Evolutionary conservation across 92 coral and sea anemone genomes (phyloP), one percentile per base, ranked within the genome.

Genomic region (Parazoanthus atlanticus): DNA sequence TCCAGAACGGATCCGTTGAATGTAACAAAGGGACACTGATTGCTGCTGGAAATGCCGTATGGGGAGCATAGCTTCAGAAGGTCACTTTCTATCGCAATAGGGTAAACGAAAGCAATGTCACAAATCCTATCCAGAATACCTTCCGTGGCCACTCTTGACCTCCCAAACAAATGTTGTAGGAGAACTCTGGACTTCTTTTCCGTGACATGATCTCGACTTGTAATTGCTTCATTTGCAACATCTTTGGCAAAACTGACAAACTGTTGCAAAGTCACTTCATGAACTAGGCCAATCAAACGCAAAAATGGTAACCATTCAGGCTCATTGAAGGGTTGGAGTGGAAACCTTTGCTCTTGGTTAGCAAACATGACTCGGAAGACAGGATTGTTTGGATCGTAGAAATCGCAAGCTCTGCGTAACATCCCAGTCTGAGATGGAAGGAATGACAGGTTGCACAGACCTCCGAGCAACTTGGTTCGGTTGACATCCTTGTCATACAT

Each of bases 311-410:
- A 34, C 96, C 95, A 94, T 16, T 78, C 11, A 0, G 0, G 15
- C 0, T 86, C 28, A 15, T 46, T 74, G 74, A 92, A 94, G 3
- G 96, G 96, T 0, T 2, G 30, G 0, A 91, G 90, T 34, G 96
- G 96, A 75, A 92, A 94, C 74, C 6, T 46, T 11, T 94, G 92
- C 0, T 34, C 23, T 26, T 54, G 19, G 4, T 61, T 74, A 0
- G 52, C 16, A 32, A 94, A 84, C 95, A 94, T 94, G 0, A 32
- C 73, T 47, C 31, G 36, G 86, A 94, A 94, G 8, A 94, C 98
- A 2, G 58, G 65, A 67, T 84, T 75, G 3, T 28, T 1, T 16
- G 95, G 95, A 49, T 94, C 93, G 46, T 85, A 94, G 26, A n/a
- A 91, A 2, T 83, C 54, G 1, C 92, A 93, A 3, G 95, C 96